phyloP scores from a whole-genome alignment of 2,113 vertebrate genomes.

The Lonchura striata region DNA sequence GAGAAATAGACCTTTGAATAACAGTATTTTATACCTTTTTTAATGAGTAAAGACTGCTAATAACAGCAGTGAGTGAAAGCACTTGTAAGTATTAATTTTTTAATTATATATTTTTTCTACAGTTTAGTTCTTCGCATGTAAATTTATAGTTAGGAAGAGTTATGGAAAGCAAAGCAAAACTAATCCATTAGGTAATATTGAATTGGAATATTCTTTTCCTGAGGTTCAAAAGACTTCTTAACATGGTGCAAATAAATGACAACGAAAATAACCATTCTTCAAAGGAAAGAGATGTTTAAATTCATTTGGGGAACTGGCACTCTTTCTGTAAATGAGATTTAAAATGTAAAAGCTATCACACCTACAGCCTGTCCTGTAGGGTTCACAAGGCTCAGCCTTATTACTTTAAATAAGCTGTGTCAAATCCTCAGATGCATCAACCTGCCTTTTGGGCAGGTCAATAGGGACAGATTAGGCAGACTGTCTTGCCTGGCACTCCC shows the following conservation, averaged over 20 bases:
- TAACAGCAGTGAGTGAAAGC: constrained; percentile 43
- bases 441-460: background rate
- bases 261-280: background rate
- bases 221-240: background rate
- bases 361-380: background rate
- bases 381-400: background rate
- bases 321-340: background rate
- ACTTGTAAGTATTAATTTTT: constrained; percentile 61
- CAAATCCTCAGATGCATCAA: background rate
- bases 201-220: constrained; percentile 1
- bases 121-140: constrained; percentile 33
- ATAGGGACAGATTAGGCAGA: background rate
- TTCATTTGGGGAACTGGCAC: background rate
- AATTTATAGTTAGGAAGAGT: constrained; percentile 42
- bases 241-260: background rate
- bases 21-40: constrained; percentile 19
- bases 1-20: constrained; percentile 2
- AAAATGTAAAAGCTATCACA: background rate
- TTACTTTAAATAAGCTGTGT: background rate
- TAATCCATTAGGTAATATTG: background rate
- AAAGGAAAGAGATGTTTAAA: background rate
- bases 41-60: constrained; percentile 40
- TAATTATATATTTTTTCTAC: constrained; percentile 47
- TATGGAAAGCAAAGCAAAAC: background rate
- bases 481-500: background rate